A percentile compares a stretch with the other conserved stretches of the same genome.
Conservation (phyloP, 2,113 vertebrate genomes). For the Hoplias malabaricus region DNA sequence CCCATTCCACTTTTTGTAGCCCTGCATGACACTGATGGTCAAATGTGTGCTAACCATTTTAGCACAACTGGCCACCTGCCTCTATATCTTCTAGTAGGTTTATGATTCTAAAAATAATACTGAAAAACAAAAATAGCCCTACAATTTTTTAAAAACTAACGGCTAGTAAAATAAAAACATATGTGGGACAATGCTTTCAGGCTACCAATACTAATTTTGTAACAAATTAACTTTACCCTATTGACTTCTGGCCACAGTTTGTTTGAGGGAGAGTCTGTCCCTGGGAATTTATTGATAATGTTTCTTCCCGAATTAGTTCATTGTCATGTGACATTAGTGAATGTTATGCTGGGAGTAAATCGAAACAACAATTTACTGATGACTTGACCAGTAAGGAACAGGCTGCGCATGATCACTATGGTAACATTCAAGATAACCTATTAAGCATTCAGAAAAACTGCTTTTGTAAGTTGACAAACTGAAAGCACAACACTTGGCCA, state of each 20-base stretch:
- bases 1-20: not conserved
- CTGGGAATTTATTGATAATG: not conserved
- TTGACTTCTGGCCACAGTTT: not conserved
- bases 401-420: not conserved
- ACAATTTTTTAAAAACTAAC: no score
- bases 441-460: conserved; percentile 12
- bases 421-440: not conserved
- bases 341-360: conserved; percentile 1
- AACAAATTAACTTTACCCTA: not conserved
- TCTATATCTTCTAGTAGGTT: not conserved
- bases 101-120: no score
- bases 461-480: not conserved
- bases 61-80: not conserved
- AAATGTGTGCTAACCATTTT: not conserved
- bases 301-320: not conserved
- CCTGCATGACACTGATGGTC: not conserved
- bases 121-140: no score
- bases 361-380: not conserved
- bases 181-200: not conserved
- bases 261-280: not conserved
- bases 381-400: not conserved
- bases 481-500: not conserved
- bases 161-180: no score
- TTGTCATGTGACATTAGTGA: not conserved
- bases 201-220: not conserved